Conservation (phyloP, 1,140 invertebrate species). For the Charaxes varanes region DNA sequence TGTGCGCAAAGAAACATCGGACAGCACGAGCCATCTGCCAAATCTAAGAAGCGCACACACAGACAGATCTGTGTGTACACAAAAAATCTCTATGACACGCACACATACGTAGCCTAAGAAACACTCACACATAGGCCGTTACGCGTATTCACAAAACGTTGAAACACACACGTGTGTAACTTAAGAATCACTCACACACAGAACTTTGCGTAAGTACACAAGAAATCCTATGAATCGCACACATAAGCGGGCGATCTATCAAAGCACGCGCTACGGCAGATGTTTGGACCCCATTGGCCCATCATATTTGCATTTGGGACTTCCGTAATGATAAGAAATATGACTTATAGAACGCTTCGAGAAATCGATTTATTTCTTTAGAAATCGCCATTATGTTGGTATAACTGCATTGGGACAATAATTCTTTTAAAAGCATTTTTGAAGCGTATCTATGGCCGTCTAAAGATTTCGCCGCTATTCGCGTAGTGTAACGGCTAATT, state of each 20-base stretch:
- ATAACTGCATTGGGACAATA: no score
- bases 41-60: constrained; percentile 63
- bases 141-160: no score
- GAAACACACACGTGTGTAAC: no score
- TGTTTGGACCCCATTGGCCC: constrained; percentile 55
- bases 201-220: constrained; percentile 15
- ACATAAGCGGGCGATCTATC: constrained; percentile 42
- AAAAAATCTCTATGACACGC: constrained; percentile 27
- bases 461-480: no score
- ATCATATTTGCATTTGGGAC: constrained; percentile 48
- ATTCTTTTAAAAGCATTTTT: no score
- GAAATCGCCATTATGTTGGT: no score
- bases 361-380: constrained; percentile 7
- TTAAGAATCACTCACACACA: constrained; percentile 50
- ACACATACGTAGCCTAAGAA: constrained; percentile 28
- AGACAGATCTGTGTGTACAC: constrained; percentile 16
- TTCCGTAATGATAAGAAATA: constrained; percentile 64
- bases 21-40: constrained; percentile 70
- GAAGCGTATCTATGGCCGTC: no score
- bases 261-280: constrained; percentile 57
- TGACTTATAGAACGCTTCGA: constrained; percentile 43
- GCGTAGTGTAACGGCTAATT: no score
- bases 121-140: no score
- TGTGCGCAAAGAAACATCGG: constrained; percentile 60
- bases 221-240: constrained; percentile 31